Conservation (phyloP, 2,797 vertebrate species). For the Gambusia yucatana region DNA sequence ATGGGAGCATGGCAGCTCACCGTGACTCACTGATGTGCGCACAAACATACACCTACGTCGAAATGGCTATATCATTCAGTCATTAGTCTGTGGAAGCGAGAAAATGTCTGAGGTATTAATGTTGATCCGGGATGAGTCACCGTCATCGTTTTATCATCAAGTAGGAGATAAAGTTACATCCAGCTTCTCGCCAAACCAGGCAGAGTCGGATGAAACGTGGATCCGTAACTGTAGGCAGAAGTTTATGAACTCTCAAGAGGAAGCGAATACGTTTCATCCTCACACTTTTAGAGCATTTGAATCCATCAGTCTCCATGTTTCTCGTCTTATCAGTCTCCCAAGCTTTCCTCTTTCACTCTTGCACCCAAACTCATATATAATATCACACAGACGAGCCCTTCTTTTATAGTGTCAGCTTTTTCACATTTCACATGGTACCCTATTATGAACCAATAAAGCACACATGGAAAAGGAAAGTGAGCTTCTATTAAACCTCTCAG, state of each 20-base stretch:
- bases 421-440: constrained; percentile 38
- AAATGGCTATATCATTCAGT: constrained; percentile 31
- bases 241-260: constrained; percentile 2
- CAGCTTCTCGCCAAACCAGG: constrained; percentile 14
- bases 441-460: constrained; percentile 36
- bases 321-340: constrained; percentile 50
- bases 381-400: constrained; percentile 30
- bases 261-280: constrained; percentile 32
- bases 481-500: constrained; percentile 52
- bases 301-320: constrained; percentile 56
- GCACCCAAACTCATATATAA: constrained; percentile 28
- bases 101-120: constrained; percentile 39
- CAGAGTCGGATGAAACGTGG: constrained; percentile 11
- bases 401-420: constrained; percentile 45
- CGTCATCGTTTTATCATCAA: constrained; percentile 15
- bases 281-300: constrained; percentile 49
- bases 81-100: constrained; percentile 33
- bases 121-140: constrained; percentile 40
- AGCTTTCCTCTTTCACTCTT: constrained; percentile 21
- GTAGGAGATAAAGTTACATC: constrained; percentile 2
- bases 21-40: constrained; percentile 39
- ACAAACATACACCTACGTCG: constrained; percentile 34
- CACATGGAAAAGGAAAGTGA: constrained; percentile 41
- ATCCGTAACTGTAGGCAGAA: constrained; percentile 23
- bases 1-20: constrained; percentile 27